Percentiles rank a stretch among this genome's conserved stretches.
phyloP scores from a whole-genome alignment of 2,888 invertebrate species.

The Taenaris catops region DNA sequence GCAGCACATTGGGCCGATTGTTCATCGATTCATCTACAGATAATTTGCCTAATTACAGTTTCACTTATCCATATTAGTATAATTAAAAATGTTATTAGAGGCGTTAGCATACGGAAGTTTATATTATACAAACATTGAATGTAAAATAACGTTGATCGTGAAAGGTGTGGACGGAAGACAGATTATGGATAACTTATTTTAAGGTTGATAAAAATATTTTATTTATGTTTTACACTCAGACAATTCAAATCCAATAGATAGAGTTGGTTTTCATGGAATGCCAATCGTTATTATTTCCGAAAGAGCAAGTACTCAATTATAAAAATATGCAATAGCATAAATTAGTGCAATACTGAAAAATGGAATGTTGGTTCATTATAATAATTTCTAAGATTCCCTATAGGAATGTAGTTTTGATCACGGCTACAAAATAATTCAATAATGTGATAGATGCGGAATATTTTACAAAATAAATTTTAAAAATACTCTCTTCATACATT shows the following conservation, averaged over 20 bases:
- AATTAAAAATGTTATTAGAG: no score
- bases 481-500: no score
- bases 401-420: conserved; percentile 20
- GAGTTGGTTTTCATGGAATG: conserved; percentile 8
- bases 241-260: no score
- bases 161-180: conserved; percentile 24
- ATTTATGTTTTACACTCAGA: no score
- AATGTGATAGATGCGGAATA: no score
- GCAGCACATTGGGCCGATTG: conserved; percentile 46
- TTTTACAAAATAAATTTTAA: no score
- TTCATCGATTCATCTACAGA: conserved; percentile 57
- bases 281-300: conserved; percentile 2
- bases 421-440: conserved; percentile 3
- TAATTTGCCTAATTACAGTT: conserved; percentile 20
- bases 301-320: no score
- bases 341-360: conserved; percentile 21
- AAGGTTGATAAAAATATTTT: no score
- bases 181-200: no score
- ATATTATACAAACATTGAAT: no score
- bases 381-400: conserved; percentile 13
- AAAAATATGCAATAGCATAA: conserved; percentile 20
- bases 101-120: no score
- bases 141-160: conserved; percentile 11
- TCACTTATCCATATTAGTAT: conserved; percentile 17
- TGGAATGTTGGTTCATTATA: conserved; percentile 23